Base-by-base conservation (phyloP, 2,888 invertebrate genomes). In the Melieria omissa region DNA sequence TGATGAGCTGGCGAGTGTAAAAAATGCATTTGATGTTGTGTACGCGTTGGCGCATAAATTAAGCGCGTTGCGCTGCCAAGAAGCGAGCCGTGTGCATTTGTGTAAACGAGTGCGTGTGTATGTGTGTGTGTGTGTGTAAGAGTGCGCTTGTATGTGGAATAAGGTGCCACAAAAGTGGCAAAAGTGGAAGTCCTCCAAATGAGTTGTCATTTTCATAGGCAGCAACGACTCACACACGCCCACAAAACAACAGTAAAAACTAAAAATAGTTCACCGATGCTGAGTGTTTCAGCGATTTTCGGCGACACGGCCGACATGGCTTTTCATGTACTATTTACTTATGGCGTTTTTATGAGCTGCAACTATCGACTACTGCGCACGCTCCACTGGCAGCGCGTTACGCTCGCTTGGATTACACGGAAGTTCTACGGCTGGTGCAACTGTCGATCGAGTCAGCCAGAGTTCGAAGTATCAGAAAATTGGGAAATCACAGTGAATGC, bases 361-460 rank as follows among this genome's bases (percentile, higher is more conserved):
- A 5, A 5, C 14, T 52, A 52, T 14, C 14, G 52, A 29, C 29
- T 14, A 9, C 52, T 52, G 57, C 29, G 29, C 29, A 71, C 71
- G 75, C 71, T 76, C 73, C 75, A 75, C 75, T 78, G 74, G 72
- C 46, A 63, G 58, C 46, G 60, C 58, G 78, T 73, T 73, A 75
- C 76, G 78, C 77, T 65, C 65, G 76, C 75, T 78, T 77, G 60
- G 60, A 74, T 78, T 78, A 76, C 78, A 77, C 76, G 78, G 78
- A 78, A 78, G 78, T 77, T 75, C 46, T 65, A 46, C 42, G 46
- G 12, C 29, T 45, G 14, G 16, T 16, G 29, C 55, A 42, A 41
- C 54, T 52, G 54, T 52, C 16, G 55, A n/a, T 16, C n/a, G 54
- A 52, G 12, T 41, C 41, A 41, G 42, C n/a, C 47, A 10, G 47